These are phyloP conservation scores for Decapterus maruadsi DNA, from an alignment of 2,797 vertebrate genomes.

Conservation along the genomic window DNA sequence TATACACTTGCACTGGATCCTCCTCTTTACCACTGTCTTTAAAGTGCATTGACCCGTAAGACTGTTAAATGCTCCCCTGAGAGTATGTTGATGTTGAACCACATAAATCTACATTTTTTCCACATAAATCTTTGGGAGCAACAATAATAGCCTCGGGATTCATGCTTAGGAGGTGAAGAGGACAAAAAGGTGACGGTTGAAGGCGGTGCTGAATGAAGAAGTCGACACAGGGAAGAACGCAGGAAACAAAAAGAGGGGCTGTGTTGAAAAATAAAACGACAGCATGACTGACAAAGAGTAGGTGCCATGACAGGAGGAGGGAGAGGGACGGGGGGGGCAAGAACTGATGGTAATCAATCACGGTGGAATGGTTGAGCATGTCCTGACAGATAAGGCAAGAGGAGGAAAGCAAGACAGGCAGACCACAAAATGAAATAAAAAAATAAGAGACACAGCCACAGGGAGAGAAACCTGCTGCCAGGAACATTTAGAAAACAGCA, in stretches of 20 bases:
- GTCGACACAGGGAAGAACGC: background rate
- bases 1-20: constrained; percentile 5
- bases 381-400: constrained; percentile 11
- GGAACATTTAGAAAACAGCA: constrained; percentile 28
- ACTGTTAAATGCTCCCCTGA: constrained; percentile 34
- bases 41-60: constrained; percentile 35
- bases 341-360: constrained; percentile 43
- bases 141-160: constrained; percentile 18
- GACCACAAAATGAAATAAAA: background rate
- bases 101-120: constrained; percentile 3
- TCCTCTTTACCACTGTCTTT: constrained; percentile 26
- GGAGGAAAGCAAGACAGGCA: constrained; percentile 15
- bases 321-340: background rate
- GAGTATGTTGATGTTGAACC: constrained; percentile 17
- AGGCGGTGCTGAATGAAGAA: constrained; percentile 21
- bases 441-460: background rate
- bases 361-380: constrained; percentile 18
- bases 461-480: constrained; percentile 14
- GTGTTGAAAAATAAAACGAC: constrained; percentile 22
- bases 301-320: background rate
- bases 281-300: constrained; percentile 2
- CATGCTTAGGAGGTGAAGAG: constrained; percentile 20
- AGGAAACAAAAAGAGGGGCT: constrained; percentile 23
- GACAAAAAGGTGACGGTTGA: constrained; percentile 24
- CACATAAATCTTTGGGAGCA: constrained; percentile 40